These are phyloP conservation scores for Zapus hudsonius DNA, from an alignment of 2,113 vertebrate genomes.

Conservation along the genomic window DNA sequence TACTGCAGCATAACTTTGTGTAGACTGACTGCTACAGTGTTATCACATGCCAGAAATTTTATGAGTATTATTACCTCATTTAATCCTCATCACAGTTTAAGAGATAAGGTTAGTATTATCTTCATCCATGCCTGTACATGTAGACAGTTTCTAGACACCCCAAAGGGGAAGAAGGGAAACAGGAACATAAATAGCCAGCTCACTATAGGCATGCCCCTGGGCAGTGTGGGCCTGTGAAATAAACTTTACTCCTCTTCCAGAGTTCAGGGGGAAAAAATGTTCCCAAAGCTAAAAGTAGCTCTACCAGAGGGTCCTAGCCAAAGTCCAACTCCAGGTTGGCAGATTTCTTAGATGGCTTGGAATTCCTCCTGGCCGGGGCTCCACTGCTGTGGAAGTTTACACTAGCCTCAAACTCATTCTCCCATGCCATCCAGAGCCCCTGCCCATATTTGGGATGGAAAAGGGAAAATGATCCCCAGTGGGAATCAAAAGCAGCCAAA, in stretches of 20 bases:
- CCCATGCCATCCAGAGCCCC: constrained; percentile 73
- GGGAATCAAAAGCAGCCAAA: constrained; percentile 65
- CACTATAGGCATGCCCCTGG: background rate
- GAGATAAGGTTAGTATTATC: background rate
- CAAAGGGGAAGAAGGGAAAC: background rate
- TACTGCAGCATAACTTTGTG: background rate
- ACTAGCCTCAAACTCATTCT: constrained; percentile 74
- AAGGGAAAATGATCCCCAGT: constrained; percentile 75
- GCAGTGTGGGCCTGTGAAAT: constrained; percentile 12
- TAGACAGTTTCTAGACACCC: background rate
- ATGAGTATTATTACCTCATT: background rate
- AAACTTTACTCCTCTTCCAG: background rate
- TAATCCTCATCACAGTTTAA: background rate
- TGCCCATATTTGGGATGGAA: constrained; percentile 86
- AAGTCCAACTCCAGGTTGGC: constrained; percentile 79
- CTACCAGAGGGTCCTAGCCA: constrained; percentile 82
- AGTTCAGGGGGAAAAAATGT: constrained; percentile 83
- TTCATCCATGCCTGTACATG: background rate
- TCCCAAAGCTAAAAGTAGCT: constrained; percentile 86
- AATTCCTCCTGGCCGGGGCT: constrained; percentile 76
- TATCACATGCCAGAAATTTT: background rate
- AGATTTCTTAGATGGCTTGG: constrained; percentile 72
- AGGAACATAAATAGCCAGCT: background rate
- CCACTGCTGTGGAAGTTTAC: constrained; percentile 77
- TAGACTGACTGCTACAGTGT: background rate